Base-by-base conservation (phyloP, 2,888 invertebrate species). In the Phymatocera aterrima region DNA sequence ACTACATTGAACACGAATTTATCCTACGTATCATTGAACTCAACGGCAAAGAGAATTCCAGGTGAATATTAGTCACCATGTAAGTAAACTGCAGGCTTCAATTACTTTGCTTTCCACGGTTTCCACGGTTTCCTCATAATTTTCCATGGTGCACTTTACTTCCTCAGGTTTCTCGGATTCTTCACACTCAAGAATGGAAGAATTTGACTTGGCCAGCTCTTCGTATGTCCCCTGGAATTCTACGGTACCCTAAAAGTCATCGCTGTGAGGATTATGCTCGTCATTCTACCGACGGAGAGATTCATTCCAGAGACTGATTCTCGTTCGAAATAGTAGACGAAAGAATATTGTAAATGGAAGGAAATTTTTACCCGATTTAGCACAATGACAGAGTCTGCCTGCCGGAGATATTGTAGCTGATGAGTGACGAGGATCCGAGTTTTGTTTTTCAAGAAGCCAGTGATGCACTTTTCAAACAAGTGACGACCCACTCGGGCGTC, bases 401-500 rank as follows among this genome's bases (percentile, higher is more conserved):
- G 85, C 78, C 93, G 92, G 18, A 93, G 85, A 84, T 93, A 95
- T 85, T 95, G 95, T 81, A 96, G 86, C 85, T 95, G 95, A 89
- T 95, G 95, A 0, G 95, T 95, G 43, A 94, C 93, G 21, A 95
- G 91, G 77, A 95, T 91, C 10, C 93, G 91, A 0, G 94, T 92
- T 86, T 93, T 94, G n/a, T 92, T 90, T 43, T 87, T 88, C 34
- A 95, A 89, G 84, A 91, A 92, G 0, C 93, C 93, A 80, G 91
- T 91, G 81, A 96, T 94, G 87, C 96, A 97, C 85, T 93, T 93
- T 54, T 96, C 94, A 88, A 96, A 97, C 5, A 95, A 90, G 84
- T 95, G 94, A 74, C 94, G 92, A 0, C 95, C 95, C 0, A 97
- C 96, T 78, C 94, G 93, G 0, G 95, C 92, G 86, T 97, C 97